A percentile compares a stretch with the other conserved stretches of the same genome.
Conservation (phyloP, 2,113 vertebrate species). For the Onychorhynchus coronatus region DNA sequence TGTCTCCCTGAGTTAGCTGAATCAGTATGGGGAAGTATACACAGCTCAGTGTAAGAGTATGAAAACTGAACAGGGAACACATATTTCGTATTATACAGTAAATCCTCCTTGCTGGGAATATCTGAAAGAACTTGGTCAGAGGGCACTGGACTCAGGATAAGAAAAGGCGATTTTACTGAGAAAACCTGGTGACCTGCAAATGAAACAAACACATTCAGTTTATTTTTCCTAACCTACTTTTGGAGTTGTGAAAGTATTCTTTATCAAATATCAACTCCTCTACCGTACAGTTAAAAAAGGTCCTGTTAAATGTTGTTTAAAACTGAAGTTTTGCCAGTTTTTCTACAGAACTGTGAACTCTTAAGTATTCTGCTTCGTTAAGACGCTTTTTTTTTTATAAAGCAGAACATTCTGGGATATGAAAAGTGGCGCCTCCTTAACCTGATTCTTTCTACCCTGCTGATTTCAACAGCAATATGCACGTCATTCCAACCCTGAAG, state of each 20-base stretch:
- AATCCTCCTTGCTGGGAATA: not conserved
- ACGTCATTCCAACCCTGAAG: not conserved
- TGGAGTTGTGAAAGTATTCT: not conserved
- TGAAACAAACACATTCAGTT: not conserved
- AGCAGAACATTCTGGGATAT: not conserved
- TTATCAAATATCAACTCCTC: not conserved
- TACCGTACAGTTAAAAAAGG: not conserved
- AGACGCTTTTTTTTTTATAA: not conserved
- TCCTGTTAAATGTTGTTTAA: not conserved
- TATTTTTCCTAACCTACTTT: not conserved
- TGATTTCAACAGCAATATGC: not conserved
- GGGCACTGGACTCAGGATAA: not conserved
- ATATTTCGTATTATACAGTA: not conserved
- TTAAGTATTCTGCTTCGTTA: not conserved
- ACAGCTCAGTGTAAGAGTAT: fast-evolving
- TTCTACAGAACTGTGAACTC: not conserved
- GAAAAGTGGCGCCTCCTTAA: not conserved
- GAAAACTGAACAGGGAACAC: not conserved
- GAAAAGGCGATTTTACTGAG: not conserved
- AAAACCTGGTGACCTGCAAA: not conserved
- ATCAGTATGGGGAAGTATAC: not conserved
- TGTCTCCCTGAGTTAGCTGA: not conserved
- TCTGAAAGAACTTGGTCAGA: not conserved
- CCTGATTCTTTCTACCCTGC: not conserved
- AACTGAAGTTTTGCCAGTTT: not conserved